These are phyloP conservation scores for Nasonia oneida DNA, from an alignment of 2,888 invertebrate genomes.

Conservation along the genomic window DNA sequence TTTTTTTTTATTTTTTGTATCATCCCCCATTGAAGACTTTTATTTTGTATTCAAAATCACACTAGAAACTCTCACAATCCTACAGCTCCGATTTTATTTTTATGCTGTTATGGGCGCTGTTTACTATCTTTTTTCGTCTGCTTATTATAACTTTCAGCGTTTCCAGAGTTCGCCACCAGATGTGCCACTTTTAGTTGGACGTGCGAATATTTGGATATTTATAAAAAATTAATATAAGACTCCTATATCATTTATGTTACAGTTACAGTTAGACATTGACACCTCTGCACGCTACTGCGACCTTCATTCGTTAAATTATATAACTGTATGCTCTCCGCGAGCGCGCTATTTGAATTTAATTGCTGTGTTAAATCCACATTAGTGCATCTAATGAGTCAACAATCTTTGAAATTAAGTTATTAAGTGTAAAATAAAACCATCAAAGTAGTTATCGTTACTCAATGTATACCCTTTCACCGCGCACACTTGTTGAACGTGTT, in stretches of 20 bases:
- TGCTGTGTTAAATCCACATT: conserved; percentile 48
- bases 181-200: no score
- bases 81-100: no score
- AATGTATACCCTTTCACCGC: neutral
- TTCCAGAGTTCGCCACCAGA: no score
- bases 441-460: neutral
- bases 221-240: neutral
- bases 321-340: conserved; percentile 50
- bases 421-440: neutral
- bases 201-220: no score
- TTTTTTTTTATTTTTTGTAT: no score
- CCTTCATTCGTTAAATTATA: conserved; percentile 58
- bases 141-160: no score
- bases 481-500: neutral
- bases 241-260: conserved; percentile 48
- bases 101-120: no score
- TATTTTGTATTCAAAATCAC: no score
- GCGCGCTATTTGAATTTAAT: conserved; percentile 57
- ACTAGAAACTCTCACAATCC: no score
- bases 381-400: conserved; percentile 30
- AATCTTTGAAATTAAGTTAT: neutral
- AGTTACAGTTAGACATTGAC: neutral
- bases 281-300: conserved; percentile 47
- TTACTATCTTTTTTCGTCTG: no score
- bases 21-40: no score